Evolutionary conservation across 2,888 invertebrate species (phyloP), one percentile per base, ranked within the genome.

Genomic region (Macrosoma leucophasiata): DNA sequence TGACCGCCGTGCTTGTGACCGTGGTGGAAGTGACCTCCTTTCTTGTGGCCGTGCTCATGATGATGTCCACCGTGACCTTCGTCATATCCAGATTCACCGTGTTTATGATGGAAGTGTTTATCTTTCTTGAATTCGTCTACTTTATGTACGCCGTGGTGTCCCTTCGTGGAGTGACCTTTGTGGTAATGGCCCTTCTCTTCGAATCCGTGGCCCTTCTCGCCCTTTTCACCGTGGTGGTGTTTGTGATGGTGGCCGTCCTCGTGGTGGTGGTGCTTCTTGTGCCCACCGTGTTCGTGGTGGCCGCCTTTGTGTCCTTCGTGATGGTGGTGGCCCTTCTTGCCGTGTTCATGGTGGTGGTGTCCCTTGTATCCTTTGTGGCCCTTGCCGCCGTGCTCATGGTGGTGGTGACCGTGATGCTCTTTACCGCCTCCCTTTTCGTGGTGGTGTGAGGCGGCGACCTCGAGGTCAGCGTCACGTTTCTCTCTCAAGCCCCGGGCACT

Each of bases 161-260:
- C 93, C 64, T 94, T 92, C 38, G 93, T 94, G 52, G 90, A 91
- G 74, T 94, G 93, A 0, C 94, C 94, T 57, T 94, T 94, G 47
- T 91, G 91, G 71, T 89, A 93, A 47, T 88, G 87, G 17, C 93
- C 93, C 29, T 81, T 79, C 46, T 81, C 84, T 60, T 85, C 85
- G 35, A 77, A 78, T 4, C 73, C 73, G 44, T 76, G 75, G 1
- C 88, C 88, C 44, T 89, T 89, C 49, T 88, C 88, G 3, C 89
- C 89, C 43, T 90, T 89, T 36, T 89, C 88, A 2, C 87, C 89
- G 46, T 89, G 87, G 49, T 89, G 87, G 39, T 88, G 87, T 40
- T 88, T 86, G 23, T 85, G 77, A 54, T 88, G 85, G 63, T 90
- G 87, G 1, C 89, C 90, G 13, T 89, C 89, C 27, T 88, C 86